Evolutionary conservation across 2,113 vertebrate species (phyloP).

Genomic region (Sturnus vulgaris): DNA sequence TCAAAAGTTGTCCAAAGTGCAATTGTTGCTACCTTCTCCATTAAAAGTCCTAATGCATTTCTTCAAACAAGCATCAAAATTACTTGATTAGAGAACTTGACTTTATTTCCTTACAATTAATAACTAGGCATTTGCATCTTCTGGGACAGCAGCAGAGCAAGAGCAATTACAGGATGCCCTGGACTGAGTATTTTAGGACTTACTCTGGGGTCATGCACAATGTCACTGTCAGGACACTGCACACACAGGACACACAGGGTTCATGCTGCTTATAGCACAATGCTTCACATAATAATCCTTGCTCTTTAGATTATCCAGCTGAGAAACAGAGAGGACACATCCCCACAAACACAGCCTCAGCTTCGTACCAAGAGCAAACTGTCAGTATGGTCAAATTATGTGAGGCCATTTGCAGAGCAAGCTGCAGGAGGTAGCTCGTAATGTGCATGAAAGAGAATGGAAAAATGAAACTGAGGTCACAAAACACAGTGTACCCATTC

Average conservation of each 20-base stretch:
- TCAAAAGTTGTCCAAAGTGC: not conserved
- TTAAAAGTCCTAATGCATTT: not conserved
- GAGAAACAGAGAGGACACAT: not conserved
- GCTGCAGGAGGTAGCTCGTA: not conserved
- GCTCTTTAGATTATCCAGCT: not conserved
- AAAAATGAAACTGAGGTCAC: slow-evolving; percentile 41
- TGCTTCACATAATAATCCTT: not conserved
- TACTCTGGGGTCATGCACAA: not conserved
- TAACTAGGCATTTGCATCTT: not conserved
- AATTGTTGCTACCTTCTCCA: not conserved
- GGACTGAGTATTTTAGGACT: not conserved
- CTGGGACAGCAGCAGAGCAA: not conserved
- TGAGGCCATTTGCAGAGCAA: not conserved
- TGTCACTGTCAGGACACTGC: not conserved
- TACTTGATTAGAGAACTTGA: not conserved
- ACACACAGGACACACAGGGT: not conserved
- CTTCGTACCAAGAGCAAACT: not conserved
- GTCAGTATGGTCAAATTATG: not conserved
- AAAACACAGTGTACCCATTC: slow-evolving; percentile 35
- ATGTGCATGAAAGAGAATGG: not conserved
- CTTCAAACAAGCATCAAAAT: not conserved
- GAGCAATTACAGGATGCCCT: not conserved
- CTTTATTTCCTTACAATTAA: not conserved
- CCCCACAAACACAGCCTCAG: not conserved
- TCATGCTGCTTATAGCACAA: not conserved